Percentiles rank a stretch among this genome's conserved stretches.
Evolutionary conservation across 2,888 invertebrate genomes (phyloP).

Genomic region (Archips xylosteana): DNA sequence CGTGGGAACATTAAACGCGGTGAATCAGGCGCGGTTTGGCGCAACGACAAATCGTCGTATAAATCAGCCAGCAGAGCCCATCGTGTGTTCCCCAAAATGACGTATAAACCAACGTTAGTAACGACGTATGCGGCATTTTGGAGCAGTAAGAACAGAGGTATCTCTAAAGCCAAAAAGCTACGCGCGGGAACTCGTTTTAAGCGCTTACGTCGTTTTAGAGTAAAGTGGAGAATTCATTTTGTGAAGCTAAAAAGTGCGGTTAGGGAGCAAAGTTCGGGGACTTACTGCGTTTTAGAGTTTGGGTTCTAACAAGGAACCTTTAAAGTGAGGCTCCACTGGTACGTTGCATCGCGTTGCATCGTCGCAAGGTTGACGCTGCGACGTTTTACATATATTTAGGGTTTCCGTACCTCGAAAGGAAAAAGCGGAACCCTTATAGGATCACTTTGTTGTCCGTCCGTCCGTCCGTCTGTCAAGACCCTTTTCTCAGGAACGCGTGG

Average conservation of each 20-base stretch:
- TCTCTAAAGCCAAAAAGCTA: constrained; percentile 8
- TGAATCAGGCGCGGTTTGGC: constrained; percentile 42
- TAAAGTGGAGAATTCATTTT: constrained; percentile 16
- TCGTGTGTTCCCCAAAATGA: constrained; percentile 9
- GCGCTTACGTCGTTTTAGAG: constrained; percentile 6
- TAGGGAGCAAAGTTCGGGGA: not conserved
- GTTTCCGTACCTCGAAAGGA: too few relatives aligned
- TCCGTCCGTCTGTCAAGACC: too few relatives aligned
- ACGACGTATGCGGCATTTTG: constrained; percentile 7
- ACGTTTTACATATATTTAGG: too few relatives aligned
- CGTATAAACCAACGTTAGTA: not conserved
- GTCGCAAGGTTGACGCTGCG: too few relatives aligned
- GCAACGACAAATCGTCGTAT: constrained; percentile 42
- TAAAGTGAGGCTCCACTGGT: too few relatives aligned
- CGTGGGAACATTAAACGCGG: constrained; percentile 39
- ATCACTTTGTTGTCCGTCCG: too few relatives aligned
- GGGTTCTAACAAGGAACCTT: too few relatives aligned
- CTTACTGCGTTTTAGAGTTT: constrained; percentile 22
- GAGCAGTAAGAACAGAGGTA: not conserved
- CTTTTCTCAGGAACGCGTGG: too few relatives aligned
- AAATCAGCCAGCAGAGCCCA: constrained; percentile 35
- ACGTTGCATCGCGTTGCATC: too few relatives aligned
- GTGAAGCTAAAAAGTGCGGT: constrained; percentile 36
- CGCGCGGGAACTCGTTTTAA: constrained; percentile 4
- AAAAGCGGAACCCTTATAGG: too few relatives aligned